A percentile compares a stretch with the other conserved stretches of the same genome.
Evolutionary conservation across 2,797 vertebrate genomes (phyloP).

Genomic region (Valencia hispanica): DNA sequence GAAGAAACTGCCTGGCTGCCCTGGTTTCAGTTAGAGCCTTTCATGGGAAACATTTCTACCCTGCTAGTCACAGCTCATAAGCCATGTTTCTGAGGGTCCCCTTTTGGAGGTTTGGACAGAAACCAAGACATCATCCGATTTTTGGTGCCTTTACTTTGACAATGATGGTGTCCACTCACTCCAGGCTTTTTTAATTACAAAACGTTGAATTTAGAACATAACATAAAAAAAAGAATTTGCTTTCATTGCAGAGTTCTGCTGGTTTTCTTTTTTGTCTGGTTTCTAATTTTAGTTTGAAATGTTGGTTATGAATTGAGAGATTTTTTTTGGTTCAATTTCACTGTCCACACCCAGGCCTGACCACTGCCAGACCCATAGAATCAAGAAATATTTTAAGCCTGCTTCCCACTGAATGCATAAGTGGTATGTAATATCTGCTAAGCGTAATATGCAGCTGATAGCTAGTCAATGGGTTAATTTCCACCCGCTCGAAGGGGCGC

Average conservation of each 20-base stretch:
- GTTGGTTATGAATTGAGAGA: background rate
- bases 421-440: too few relatives aligned
- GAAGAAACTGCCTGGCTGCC: constrained; percentile 52
- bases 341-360: background rate
- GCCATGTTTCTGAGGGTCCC: constrained; percentile 36
- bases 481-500: too few relatives aligned
- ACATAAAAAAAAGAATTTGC: background rate
- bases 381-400: background rate
- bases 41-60: constrained; percentile 66
- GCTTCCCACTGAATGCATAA: too few relatives aligned
- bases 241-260: background rate
- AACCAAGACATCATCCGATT: constrained; percentile 33
- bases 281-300: background rate
- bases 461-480: too few relatives aligned
- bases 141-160: constrained; percentile 35
- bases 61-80: constrained; percentile 57
- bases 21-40: constrained; percentile 53
- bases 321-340: background rate
- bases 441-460: too few relatives aligned
- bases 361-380: background rate
- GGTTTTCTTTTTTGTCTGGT: background rate
- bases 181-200: constrained; percentile 14
- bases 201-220: background rate
- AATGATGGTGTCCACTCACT: constrained; percentile 11
- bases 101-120: constrained; percentile 43